Percentiles rank a stretch among this genome's conserved stretches.
Evolutionary conservation across 2,888 invertebrate species (phyloP).

Genomic region (Chesias legatella): DNA sequence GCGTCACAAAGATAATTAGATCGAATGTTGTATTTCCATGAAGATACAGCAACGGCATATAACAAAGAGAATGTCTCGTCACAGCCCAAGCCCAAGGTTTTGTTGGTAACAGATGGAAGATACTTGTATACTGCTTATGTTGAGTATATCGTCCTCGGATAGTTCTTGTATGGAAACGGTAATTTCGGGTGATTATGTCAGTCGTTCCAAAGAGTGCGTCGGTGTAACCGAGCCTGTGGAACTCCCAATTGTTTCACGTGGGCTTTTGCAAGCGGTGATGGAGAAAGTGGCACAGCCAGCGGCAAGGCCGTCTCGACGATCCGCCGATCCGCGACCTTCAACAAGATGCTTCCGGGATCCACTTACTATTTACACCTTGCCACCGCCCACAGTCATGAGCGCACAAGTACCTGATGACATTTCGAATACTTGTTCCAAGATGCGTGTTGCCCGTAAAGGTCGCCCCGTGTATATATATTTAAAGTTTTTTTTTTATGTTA

Average conservation of each 20-base stretch:
- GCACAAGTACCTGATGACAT: constrained; percentile 8
- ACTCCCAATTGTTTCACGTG: constrained; percentile 66
- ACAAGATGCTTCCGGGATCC: constrained; percentile 58
- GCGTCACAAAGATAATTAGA: too few relatives aligned
- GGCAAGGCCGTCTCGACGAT: constrained; percentile 76
- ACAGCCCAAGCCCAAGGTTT: constrained; percentile 63
- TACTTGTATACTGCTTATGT: constrained; percentile 55
- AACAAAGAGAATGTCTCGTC: constrained; percentile 61
- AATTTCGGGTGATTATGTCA: constrained; percentile 71
- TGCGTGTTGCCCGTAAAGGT: constrained; percentile 1
- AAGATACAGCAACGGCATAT: constrained; percentile 32
- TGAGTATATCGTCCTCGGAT: constrained; percentile 59
- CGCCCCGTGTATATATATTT: constrained; percentile 4
- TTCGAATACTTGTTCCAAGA: constrained; percentile 8
- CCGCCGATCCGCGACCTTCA: constrained; percentile 67
- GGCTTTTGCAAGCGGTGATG: constrained; percentile 50
- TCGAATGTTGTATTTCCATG: constrained; percentile 8
- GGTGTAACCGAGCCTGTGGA: constrained; percentile 53
- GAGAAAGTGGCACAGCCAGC: constrained; percentile 75
- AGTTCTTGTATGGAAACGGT: constrained; percentile 53
- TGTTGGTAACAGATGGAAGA: constrained; percentile 58
- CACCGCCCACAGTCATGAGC: constrained; percentile 18
- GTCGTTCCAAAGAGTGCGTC: constrained; percentile 60
- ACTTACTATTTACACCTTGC: constrained; percentile 34
- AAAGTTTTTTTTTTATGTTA: too few relatives aligned